Conservation (phyloP, 2,113 vertebrate species). For the Pipra filicauda region DNA sequence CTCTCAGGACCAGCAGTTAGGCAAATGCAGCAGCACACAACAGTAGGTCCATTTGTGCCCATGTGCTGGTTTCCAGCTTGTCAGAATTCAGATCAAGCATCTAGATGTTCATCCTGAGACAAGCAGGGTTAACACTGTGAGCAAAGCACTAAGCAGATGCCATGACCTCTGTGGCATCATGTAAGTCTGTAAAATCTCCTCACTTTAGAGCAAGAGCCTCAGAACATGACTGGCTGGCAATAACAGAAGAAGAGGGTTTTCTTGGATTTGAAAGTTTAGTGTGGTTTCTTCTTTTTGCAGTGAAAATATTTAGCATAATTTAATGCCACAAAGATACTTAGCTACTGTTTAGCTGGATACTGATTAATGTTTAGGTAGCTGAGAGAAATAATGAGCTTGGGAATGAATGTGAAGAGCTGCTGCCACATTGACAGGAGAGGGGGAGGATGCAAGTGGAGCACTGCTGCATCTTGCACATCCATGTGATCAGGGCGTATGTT, state of each 20-base stretch:
- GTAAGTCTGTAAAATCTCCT: not conserved
- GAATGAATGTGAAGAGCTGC: not conserved
- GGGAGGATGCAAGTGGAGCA: not conserved
- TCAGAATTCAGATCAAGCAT: not conserved
- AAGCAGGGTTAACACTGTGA: not conserved
- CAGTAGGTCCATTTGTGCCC: not conserved
- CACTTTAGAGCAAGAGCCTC: not conserved
- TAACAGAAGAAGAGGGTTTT: not conserved
- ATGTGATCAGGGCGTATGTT: not conserved
- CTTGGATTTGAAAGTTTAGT: not conserved
- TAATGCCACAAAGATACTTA: not conserved
- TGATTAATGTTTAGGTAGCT: not conserved
- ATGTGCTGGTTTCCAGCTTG: not conserved
- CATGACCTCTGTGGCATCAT: not conserved
- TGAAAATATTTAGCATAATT: not conserved
- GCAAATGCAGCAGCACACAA: not conserved
- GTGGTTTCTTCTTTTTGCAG: not conserved
- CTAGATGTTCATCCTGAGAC: not conserved
- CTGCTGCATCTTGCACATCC: rapidly evolving
- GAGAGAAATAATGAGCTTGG: not conserved
- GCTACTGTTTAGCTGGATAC: not conserved
- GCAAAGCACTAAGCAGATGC: not conserved
- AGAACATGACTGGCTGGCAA: not conserved
- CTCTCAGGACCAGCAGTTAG: not conserved
- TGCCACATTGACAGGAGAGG: not conserved